Percentiles rank a stretch among this genome's conserved stretches.
Conservation (phyloP, 1,140 invertebrate genomes). For the Tenebrio molitor region DNA sequence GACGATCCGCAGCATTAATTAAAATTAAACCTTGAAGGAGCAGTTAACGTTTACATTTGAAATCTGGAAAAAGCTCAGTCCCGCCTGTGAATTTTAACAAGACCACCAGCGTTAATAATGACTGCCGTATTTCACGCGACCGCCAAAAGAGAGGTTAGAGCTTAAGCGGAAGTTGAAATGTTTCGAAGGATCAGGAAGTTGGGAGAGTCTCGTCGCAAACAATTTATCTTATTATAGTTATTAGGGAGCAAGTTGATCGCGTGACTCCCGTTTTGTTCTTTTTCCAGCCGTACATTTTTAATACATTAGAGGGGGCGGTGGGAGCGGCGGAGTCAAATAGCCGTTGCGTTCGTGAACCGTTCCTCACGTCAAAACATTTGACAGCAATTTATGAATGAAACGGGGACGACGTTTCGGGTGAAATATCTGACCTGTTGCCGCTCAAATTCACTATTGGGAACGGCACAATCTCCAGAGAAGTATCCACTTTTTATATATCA, state of each 20-base stretch:
- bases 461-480: constrained; percentile 17
- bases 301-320: no score
- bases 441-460: constrained; percentile 16
- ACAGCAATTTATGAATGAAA: constrained; percentile 34
- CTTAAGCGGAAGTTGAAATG: neutral
- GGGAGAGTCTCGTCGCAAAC: neutral
- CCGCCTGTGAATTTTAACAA: constrained; percentile 5
- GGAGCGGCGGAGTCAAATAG: no score
- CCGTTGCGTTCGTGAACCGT: constrained; percentile 11
- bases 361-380: constrained; percentile 22
- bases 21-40: neutral
- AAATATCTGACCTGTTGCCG: constrained; percentile 39
- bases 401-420: constrained; percentile 23
- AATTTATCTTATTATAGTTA: constrained; percentile 1
- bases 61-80: neutral
- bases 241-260: neutral
- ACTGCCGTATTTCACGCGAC: neutral
- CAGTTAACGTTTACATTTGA: neutral
- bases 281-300: no score
- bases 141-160: neutral
- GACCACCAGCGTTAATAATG: neutral
- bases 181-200: neutral
- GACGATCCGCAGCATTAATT: no score
- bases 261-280: neutral
- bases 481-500: constrained; percentile 38